Evolutionary conservation across 2,888 invertebrate species (phyloP), one percentile per base, ranked within the genome.

Genomic region (Stenodema calcarata): DNA sequence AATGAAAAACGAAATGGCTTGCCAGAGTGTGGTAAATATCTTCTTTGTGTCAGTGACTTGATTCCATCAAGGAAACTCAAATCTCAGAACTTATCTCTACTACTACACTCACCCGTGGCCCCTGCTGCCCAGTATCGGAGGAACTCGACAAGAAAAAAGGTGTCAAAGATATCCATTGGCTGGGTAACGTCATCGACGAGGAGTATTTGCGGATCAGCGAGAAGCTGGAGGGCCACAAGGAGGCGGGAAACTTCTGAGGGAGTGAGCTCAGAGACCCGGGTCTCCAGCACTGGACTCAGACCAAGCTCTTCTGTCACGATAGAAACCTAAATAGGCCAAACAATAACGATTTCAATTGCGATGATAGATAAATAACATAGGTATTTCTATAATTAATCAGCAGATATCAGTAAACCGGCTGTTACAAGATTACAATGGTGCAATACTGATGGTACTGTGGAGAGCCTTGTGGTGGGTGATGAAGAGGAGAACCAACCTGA

Each of bases 141-240:
- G 91, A 98, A 98, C 91, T 98, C 98, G 87, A 98, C 95, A 79
- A 98, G 92, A 91, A 98, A 98, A 92, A 98, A 98, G 0, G 98
- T 97, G 90, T 98, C 98, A 90, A 98, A 98, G 88, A 98, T 97
- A 90, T 98, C 98, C 94, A 97, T 95, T 87, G 95, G 96, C 90
- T 94, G 94, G 0, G 96, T 96, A 0, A 98, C 96, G 91, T 97
- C 96, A 91, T 98, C 98, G 86, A 98, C 92, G 41, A 97, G 94
- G 0, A 98, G 93, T 73, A 98, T 94, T 87, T 97, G 96, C 89
- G 96, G 95, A 90, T 97, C 96, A 44, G 97, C 93, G 62, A 98
- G 92, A 50, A 98, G 92, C 89, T 98, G 96, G 90, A 97, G 97
- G 0, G 98, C 98, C 0, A 98, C 95, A 89, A 97, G 96, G 54